Evolutionary conservation across 2,113 vertebrate species (phyloP), one percentile per base, ranked within the genome.

Genomic region (Isichthys henryi): DNA sequence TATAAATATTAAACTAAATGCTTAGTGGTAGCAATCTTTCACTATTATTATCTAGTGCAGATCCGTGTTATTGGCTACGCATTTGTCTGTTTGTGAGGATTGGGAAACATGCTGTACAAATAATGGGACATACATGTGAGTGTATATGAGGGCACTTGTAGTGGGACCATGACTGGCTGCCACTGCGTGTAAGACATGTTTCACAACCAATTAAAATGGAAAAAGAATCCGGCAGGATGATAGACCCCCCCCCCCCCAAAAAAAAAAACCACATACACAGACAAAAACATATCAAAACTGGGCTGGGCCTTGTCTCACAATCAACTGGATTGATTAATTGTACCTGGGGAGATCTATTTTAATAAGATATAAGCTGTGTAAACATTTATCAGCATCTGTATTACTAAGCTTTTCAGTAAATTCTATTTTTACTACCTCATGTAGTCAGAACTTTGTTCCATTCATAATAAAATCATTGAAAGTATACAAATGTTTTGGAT

Each of bases 391-490:
- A 84, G 0, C 19, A 39, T 31, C 48, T 49, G 23, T 49, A 85
- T 50, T 85, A 85, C 13, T 52, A 52, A 49, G 43, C 48, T 46
- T 86, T 52, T n/a, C 49, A 53, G 49, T 31, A 87, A 87, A 35
- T 87, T 87, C 1, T 56, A 50, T 50, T 53, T 53, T 35, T 53
- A 56, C 85, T 87, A 52, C 85, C 85, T 86, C 85, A 86, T 48
- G 13, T 39, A 87, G 7, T 5, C 27, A 50, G n/a, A 52, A 52
- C 23, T 87, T 8, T 87, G 49, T 35, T 35, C 8, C 50, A 31
- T 35, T 87, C 85, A 39, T 21, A 87, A 87, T 87, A 87, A 87
- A 87, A 87, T 53, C 50, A 35, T 87, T 35, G n/a, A 84, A 46
- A 48, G 21, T 84, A 48, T 19, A 2, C 35, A 80, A 19, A 5